These are phyloP conservation scores for Epinotia bilunana DNA, from an alignment of 2,888 invertebrate species.

Conservation along the genomic window DNA sequence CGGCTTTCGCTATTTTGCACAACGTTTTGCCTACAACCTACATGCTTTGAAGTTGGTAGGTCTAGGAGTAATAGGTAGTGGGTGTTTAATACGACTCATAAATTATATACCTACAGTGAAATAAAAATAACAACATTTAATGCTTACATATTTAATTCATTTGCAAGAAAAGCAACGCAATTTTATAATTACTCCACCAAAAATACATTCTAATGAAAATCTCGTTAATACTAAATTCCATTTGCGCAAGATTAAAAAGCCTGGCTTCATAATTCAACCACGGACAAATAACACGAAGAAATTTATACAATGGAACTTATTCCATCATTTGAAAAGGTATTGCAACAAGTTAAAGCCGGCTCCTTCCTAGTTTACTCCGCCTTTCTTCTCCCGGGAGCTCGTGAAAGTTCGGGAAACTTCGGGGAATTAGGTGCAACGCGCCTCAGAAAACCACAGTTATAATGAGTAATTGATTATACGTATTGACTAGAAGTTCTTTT, in stretches of 20 bases:
- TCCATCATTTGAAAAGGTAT: constrained; percentile 44
- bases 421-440: constrained; percentile 36
- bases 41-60: too few relatives aligned
- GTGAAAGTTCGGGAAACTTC: constrained; percentile 31
- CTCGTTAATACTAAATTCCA: constrained; percentile 28
- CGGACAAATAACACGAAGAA: constrained; percentile 33
- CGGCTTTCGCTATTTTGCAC: constrained; percentile 4
- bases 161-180: background rate
- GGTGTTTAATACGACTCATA: background rate
- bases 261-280: constrained; percentile 36
- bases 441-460: constrained; percentile 34
- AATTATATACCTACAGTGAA: background rate
- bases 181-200: constrained; percentile 28
- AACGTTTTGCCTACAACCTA: constrained; percentile 12
- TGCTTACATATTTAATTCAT: too few relatives aligned
- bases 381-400: constrained; percentile 33
- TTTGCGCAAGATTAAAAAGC: constrained; percentile 33
- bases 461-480: too few relatives aligned
- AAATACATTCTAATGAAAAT: constrained; percentile 13
- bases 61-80: background rate
- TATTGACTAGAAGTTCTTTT: too few relatives aligned
- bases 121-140: background rate
- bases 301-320: constrained; percentile 44
- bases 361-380: constrained; percentile 37
- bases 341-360: constrained; percentile 44